These are phyloP conservation scores for Octodon degus DNA, from an alignment of 2,113 vertebrate genomes.

Conservation along the genomic window DNA sequence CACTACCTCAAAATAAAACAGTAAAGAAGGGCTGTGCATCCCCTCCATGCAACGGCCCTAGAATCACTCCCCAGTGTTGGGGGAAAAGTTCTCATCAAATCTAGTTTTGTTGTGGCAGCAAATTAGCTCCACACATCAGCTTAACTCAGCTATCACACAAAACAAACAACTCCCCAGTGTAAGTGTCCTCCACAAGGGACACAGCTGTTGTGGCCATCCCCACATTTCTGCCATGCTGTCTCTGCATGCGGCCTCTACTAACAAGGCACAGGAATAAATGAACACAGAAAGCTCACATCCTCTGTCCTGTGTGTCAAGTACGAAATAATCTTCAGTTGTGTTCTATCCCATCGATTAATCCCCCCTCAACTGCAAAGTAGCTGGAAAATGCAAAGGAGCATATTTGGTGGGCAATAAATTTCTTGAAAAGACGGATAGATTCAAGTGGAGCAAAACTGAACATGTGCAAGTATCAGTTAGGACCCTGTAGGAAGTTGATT, in stretches of 20 bases:
- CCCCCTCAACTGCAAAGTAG: background rate
- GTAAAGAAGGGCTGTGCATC: background rate
- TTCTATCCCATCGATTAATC: background rate
- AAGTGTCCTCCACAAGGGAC: background rate
- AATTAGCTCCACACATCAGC: background rate
- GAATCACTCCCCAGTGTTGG: background rate
- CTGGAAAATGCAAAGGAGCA: background rate
- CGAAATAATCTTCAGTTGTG: background rate
- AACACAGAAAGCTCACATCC: background rate
- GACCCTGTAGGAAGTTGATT: background rate
- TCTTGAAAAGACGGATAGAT: background rate
- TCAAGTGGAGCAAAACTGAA: background rate
- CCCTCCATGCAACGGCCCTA: too few species aligned
- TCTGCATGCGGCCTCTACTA: background rate
- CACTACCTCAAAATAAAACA: background rate
- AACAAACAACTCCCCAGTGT: background rate
- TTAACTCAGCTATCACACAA: background rate
- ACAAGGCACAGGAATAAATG: background rate
- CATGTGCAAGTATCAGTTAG: background rate
- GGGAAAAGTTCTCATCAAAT: background rate
- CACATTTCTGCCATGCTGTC: background rate
- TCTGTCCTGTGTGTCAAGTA: slow-evolving; percentile 15
- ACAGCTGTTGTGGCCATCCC: background rate
- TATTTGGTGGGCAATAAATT: slow-evolving; percentile 17
- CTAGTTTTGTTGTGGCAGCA: background rate